Percentiles rank a stretch among this genome's conserved stretches.
These are phyloP conservation scores for Brienomyrus longianalis DNA, from an alignment of 2,113 vertebrate species.

Conservation along the genomic window DNA sequence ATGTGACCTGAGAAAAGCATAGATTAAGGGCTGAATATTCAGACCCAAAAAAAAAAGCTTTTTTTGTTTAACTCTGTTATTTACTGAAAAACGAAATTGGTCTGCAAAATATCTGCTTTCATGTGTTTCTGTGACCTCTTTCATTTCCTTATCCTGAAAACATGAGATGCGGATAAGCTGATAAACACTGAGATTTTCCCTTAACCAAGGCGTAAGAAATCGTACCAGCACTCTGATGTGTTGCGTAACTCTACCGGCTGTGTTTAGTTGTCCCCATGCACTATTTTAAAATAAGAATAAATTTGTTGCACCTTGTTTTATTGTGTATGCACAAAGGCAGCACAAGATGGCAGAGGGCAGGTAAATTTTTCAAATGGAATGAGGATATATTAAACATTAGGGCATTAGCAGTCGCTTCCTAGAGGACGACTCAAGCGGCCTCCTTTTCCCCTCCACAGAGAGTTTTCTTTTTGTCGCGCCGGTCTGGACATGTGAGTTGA, in stretches of 20 bases:
- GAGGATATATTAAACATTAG: background rate
- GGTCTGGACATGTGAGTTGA: background rate
- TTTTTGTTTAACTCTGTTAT: background rate
- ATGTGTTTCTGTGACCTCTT: background rate
- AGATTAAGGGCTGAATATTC: background rate
- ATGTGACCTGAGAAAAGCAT: background rate
- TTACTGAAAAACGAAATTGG: background rate
- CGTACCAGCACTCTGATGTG: background rate
- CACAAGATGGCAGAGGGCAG: background rate
- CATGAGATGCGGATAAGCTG: background rate
- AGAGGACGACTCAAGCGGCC: background rate
- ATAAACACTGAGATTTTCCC: background rate
- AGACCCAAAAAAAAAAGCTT: background rate
- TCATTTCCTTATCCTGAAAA: background rate
- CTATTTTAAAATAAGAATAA: background rate
- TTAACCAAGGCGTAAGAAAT: background rate
- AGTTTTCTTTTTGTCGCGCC: background rate
- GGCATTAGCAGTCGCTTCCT: background rate
- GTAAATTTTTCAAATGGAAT: background rate
- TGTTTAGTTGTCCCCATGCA: background rate
- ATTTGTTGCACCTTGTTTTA: background rate
- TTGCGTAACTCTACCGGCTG: background rate
- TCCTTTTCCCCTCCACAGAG: background rate
- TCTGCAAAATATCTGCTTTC: background rate
- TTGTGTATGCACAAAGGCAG: background rate